A percentile compares a stretch with the other conserved stretches of the same genome.
These are phyloP conservation scores for Arvicola amphibius DNA, from an alignment of 2,797 vertebrate genomes.

Conservation along the genomic window DNA sequence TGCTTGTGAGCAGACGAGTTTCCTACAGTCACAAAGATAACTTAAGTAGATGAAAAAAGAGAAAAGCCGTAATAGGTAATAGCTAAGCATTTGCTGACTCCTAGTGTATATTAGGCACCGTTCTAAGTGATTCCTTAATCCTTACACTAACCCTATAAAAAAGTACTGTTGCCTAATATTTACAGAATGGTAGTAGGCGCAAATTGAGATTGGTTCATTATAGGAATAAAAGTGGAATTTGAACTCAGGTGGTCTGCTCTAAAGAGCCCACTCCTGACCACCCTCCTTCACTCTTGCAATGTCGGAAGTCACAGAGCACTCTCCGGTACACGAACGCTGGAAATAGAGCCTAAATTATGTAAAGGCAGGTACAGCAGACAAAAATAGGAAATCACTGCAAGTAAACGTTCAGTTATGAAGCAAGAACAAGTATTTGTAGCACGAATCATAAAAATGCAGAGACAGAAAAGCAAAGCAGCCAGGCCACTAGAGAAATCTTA, in stretches of 20 bases:
- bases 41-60: background rate
- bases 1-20: background rate
- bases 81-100: background rate
- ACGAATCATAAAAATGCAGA: too few species aligned
- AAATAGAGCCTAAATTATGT: background rate
- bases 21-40: background rate
- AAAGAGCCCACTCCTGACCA: background rate
- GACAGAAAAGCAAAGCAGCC: too few species aligned
- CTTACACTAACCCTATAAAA: background rate
- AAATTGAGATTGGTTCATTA: background rate
- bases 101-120: background rate
- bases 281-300: background rate
- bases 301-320: background rate
- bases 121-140: background rate
- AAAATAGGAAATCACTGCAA: conserved; percentile 13
- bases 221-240: conserved; percentile 17
- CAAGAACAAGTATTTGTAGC: background rate
- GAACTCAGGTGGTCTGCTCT: background rate
- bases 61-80: background rate
- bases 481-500: too few species aligned
- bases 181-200: background rate
- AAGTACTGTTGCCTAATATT: background rate
- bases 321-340: background rate
- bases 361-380: conserved; percentile 3
- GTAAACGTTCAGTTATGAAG: background rate